These are phyloP conservation scores for Ornithorhynchus anatinus DNA, from an alignment of 2,113 vertebrate species.

Conservation along the genomic window DNA sequence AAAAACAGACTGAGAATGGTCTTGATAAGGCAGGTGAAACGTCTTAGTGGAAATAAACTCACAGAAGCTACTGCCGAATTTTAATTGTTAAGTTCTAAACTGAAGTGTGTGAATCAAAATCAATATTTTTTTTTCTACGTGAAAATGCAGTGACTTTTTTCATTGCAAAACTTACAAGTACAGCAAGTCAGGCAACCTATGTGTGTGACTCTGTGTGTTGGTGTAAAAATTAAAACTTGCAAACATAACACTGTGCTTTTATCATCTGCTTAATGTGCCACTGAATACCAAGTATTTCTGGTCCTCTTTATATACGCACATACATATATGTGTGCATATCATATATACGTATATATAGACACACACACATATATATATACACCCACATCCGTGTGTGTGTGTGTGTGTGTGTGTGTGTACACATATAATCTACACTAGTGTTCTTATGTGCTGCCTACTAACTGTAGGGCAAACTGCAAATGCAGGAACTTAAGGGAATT, in stretches of 20 bases:
- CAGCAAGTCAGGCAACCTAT: conserved; percentile 69
- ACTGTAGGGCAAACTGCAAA: conserved; percentile 23
- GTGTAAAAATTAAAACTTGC: conserved; percentile 64
- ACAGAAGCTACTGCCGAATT: conserved; percentile 71
- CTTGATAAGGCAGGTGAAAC: conserved; percentile 93
- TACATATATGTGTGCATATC: too few species aligned
- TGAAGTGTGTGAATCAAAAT: conserved; percentile 62
- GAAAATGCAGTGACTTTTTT: conserved; percentile 50
- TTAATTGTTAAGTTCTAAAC: conserved; percentile 60
- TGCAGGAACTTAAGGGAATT: conserved; percentile 11
- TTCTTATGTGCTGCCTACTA: conserved; percentile 50
- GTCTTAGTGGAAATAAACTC: conserved; percentile 79
- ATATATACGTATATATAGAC: too few species aligned
- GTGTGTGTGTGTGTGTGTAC: too few species aligned
- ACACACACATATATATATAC: not conserved
- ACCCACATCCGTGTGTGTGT: too few species aligned
- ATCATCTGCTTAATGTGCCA: conserved; percentile 72
- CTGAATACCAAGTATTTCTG: conserved; percentile 69
- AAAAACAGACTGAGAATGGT: conserved; percentile 87
- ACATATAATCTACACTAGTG: conserved; percentile 63
- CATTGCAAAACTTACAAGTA: conserved; percentile 69
- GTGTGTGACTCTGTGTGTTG: conserved; percentile 39
- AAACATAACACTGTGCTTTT: conserved; percentile 80
- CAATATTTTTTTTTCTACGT: conserved; percentile 57
- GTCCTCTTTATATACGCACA: conserved; percentile 53